Conservation (phyloP, 2,888 invertebrate genomes). For the Harpalus rufipes region DNA sequence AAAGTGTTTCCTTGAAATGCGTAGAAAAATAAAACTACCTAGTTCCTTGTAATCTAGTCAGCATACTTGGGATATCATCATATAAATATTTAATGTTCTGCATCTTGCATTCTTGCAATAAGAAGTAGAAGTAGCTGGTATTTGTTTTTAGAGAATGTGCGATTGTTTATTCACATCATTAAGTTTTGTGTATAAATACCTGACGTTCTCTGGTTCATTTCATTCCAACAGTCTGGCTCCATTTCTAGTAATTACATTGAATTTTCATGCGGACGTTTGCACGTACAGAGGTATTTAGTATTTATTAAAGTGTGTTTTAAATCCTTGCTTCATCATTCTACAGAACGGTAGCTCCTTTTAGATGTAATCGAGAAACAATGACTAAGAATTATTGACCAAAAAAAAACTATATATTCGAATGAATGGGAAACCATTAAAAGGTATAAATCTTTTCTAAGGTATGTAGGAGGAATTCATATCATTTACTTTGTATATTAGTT, state of each 20-base stretch:
- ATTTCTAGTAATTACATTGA: slow-evolving; percentile 72
- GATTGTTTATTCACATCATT: slow-evolving; percentile 48
- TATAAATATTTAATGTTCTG: neutral
- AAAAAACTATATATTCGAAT: no score
- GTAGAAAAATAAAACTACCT: neutral
- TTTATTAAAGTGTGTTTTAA: slow-evolving; percentile 57
- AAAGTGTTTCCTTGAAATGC: neutral
- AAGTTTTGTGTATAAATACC: slow-evolving; percentile 33
- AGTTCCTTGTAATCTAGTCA: neutral
- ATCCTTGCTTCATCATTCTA: slow-evolving; percentile 1
- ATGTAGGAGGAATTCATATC: no score
- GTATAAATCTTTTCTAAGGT: no score
- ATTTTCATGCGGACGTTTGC: slow-evolving; percentile 72
- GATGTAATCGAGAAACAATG: no score
- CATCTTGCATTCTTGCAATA: neutral
- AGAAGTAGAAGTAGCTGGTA: neutral
- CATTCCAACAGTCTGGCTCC: slow-evolving; percentile 53
- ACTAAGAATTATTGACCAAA: no score
- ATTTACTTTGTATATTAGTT: no score
- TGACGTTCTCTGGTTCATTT: slow-evolving; percentile 49
- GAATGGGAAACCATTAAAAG: no score
- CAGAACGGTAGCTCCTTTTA: neutral
- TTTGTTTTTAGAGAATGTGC: slow-evolving; percentile 44
- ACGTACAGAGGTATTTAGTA: slow-evolving; percentile 69
- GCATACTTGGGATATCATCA: neutral